Evolutionary conservation across 2,113 vertebrate species (phyloP), one percentile per base, ranked within the genome.

Genomic region (Sarotherodon lohbergeri): DNA sequence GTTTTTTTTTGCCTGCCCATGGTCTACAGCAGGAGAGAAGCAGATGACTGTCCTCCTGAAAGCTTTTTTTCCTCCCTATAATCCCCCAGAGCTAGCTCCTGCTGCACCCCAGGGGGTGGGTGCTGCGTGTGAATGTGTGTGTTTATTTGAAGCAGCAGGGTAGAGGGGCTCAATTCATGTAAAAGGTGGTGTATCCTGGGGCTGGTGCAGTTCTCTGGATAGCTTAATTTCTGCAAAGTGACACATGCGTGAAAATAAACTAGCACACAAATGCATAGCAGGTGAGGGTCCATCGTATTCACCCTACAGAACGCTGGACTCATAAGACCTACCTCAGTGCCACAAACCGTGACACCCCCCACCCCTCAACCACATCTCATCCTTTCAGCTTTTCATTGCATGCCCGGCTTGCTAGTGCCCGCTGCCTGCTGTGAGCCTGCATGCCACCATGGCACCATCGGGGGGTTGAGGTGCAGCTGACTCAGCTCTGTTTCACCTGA

Each of bases 21-120:
- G 93, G 95, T 95, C 95, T 95, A 90, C 91, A 94, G 90, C 90
- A 93, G 91, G 88, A 91, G 93, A 95, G 93, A 96, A 95, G 92
- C 95, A 96, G 96, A 95, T 94, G 95, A 96, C 94, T 87, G 92
- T 95, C 94, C 93, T 96, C 93, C 94, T 94, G 92, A 94, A 95
- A 94, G 92, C 91, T 81, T 92, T 91, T 92, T 94, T 87, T 80
- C 89, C 90, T 88, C 88, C 90, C 94, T 91, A 93, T 96, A 96
- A 97, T 97, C 96, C 96, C 94, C 93, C 92, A 90, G 94, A 95
- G 95, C 95, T 78, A 93, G 91, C 94, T 96, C 93, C 96, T 95
- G 93, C 95, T 94, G 94, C 95, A 94, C 93, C 93, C 93, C 93
- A 88, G 95, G 96, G 95, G 92, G 93, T 91, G 86, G 91, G 82